Base-by-base conservation (phyloP, 2,888 invertebrate species). In the Cremastinae sp. region DNA sequence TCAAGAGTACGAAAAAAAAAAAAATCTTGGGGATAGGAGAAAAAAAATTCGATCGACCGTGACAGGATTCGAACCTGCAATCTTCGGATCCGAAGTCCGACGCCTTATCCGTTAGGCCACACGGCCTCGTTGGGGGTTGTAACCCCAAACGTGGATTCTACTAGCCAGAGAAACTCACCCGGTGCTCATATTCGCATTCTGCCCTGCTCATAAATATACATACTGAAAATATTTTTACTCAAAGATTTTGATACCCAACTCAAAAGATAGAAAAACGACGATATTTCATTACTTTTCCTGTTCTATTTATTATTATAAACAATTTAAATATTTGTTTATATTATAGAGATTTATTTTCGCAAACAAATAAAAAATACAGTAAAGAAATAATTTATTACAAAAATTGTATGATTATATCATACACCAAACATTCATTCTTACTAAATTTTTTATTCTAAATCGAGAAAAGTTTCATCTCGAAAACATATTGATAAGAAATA, bases 31-130 rank as follows among this genome's bases (percentile, higher is more conserved):
- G 62, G 18, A 16, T 28, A 2, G 8, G 20, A 49, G 85, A 82
- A 82, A 83, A 80, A 75, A 35, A 51, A 18, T 41, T 82, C 89
- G 90, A 55, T 55, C 76, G 76, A 90, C 90, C 90, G 90, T 90
- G 91, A 90, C 90, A 91, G 90, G 91, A 91, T 90, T 91, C 91
- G 91, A 91, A 91, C 90, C 90, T 91, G 90, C 90, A 90, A 90
- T 91, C 90, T 91, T 90, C 90, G 90, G 91, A 91, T 91, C 89
- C 90, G 91, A 91, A 91, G 90, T 91, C 90, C 90, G 90, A 90
- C 89, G 90, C 90, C 90, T 90, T 90, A 90, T 90, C 90, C 90
- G 87, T 90, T 90, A 90, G 90, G 90, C 90, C 89, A 90, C 90
- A 89, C 84, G 84, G 85, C 83, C 86, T 71, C 43, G 72, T 59